Conservation (phyloP, 2,797 vertebrate genomes). For the Cynodonichthys magdalenae region DNA sequence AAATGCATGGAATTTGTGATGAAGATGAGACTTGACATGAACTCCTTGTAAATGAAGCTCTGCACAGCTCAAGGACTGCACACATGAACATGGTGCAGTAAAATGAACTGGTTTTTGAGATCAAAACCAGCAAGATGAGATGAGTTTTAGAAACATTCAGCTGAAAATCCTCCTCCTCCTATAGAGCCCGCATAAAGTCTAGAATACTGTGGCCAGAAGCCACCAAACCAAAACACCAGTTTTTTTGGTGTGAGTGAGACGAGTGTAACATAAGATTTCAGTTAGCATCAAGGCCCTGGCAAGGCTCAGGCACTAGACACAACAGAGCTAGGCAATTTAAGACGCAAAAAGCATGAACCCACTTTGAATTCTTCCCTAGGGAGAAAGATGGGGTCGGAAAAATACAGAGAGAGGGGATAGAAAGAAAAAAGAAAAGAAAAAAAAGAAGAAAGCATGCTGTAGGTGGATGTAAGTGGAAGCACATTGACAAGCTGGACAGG, state of each 20-base stretch:
- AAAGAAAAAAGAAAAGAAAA: conserved; percentile 1
- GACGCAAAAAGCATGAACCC: conserved; percentile 65
- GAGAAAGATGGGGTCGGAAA: conserved; percentile 38
- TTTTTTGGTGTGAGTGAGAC: conserved; percentile 55
- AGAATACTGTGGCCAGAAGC: conserved; percentile 55
- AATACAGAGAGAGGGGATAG: conserved; percentile 36
- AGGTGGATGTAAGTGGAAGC: conserved; percentile 68
- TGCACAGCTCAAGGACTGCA: neutral
- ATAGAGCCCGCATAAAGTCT: conserved; percentile 44
- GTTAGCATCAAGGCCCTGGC: conserved; percentile 53
- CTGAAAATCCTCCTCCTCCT: conserved; percentile 21
- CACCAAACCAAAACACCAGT: conserved; percentile 61
- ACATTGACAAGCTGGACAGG: conserved; percentile 67
- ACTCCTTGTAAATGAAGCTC: neutral
- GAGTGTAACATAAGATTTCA: conserved; percentile 60
- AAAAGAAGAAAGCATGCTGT: conserved; percentile 27
- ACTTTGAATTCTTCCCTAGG: conserved; percentile 67
- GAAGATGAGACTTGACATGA: neutral
- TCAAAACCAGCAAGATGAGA: neutral
- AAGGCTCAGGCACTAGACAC: conserved; percentile 69
- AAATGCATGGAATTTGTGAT: neutral
- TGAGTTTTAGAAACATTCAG: conserved; percentile 18
- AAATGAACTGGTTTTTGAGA: neutral
- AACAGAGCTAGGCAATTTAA: conserved; percentile 67
- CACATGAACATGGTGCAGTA: neutral